These are phyloP conservation scores for Notolabrus celidotus DNA, from an alignment of 2,797 vertebrate species.

Conservation along the genomic window DNA sequence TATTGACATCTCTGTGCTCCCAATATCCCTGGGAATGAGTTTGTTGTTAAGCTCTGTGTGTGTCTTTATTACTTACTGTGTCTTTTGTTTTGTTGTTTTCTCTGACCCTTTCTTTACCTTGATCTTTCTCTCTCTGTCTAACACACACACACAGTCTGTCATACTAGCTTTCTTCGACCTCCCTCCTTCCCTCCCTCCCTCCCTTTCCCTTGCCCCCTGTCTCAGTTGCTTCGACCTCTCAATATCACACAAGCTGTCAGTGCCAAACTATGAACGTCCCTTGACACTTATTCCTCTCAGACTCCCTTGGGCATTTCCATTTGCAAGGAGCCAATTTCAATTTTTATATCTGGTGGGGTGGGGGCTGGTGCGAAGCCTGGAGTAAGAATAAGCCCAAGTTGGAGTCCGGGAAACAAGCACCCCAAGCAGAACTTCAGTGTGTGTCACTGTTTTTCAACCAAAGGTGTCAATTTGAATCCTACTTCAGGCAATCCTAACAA, in stretches of 20 bases:
- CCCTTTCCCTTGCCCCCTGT: constrained; percentile 37
- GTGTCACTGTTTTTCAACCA: constrained; percentile 1
- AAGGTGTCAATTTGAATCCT: constrained; percentile 25
- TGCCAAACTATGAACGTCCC: constrained; percentile 72
- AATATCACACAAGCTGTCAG: constrained; percentile 74
- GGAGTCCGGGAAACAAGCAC: constrained; percentile 47
- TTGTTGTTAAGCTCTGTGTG: not conserved
- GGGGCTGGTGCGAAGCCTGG: constrained; percentile 46
- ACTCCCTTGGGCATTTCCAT: constrained; percentile 71
- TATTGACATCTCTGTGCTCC: constrained; percentile 5
- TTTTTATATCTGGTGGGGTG: constrained; percentile 51
- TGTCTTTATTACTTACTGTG: not conserved
- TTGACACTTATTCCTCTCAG: constrained; percentile 67
- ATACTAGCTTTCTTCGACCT: constrained; percentile 39
- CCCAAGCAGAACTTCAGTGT: constrained; percentile 26
- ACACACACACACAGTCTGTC: not conserved
- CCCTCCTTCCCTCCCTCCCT: constrained; percentile 14
- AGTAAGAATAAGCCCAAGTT: constrained; percentile 52
- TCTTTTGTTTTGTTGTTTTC: constrained; percentile 27
- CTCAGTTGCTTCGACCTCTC: constrained; percentile 67
- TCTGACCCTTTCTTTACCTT: constrained; percentile 2
- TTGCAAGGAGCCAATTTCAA: constrained; percentile 74
- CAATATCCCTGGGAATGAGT: constrained; percentile 1
- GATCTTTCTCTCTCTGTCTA: not conserved
- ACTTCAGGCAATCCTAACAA: constrained; percentile 18